Evolutionary conservation across 1,140 invertebrate genomes (phyloP), one percentile per base, ranked within the genome.

Genomic region (Brachionus calyciflorus): DNA sequence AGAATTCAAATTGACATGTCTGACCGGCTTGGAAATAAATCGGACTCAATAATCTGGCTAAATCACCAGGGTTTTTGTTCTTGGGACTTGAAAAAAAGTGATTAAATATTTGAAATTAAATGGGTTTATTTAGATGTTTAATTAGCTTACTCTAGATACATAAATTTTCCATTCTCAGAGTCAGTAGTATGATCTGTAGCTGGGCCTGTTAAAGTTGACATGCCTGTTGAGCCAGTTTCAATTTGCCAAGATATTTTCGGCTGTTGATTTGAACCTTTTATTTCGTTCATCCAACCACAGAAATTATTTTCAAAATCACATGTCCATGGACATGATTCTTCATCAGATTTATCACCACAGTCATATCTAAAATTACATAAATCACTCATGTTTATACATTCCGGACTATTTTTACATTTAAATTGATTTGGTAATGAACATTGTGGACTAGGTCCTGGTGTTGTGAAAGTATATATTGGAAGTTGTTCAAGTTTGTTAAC

Each of bases 361-460:
- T 81, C 80, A n/a, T 77, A 41, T 19, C 78, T 76, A 73, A 84
- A 84, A 77, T 84, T 81, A 79, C 83, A 84, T 6, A 81, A 79
- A 65, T 82, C 60, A n/a, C 51, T 69, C 6, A 51, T 17, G 10
- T 78, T 30, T 12, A 83, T 73, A 79, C 81, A 82, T 48, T 65
- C 55, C 10, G 17, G 26, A 46, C 26, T 63, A 28, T n/a, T 51
- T 44, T 19, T 33, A 77, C 76, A 77, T 41, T 55, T 73, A 17
- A 51, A 73, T 24, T 73, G 69, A 41, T 55, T 73, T 14, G 46
- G 48, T 26, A 7, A 5, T 37, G 41, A 46, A 51, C 69, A 73
- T 21, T 37, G 7, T 19, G 7, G 3, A 24, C 33, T 40, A 14
- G 69, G 69, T 24, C 26, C 24, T 41, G 69, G 69, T 4, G 69